Evolutionary conservation across 1,140 invertebrate species (phyloP).

Genomic region (Euschistus heros): DNA sequence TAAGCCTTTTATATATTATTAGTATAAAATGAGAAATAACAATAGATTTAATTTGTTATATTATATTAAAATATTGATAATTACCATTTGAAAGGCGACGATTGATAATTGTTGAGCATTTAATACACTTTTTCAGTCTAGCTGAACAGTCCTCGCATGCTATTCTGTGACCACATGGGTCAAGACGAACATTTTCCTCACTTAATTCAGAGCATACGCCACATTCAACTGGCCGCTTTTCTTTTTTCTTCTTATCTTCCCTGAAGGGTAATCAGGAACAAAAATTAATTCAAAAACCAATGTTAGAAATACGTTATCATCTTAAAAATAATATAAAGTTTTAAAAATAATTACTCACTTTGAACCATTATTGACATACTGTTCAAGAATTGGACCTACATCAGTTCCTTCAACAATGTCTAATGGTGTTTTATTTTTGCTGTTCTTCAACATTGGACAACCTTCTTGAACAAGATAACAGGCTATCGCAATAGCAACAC

Average conservation of each 20-base stretch:
- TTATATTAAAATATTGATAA: neutral
- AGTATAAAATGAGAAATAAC: no score
- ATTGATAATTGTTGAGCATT: conserved; percentile 51
- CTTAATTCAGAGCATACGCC: conserved; percentile 57
- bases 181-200: conserved; percentile 51
- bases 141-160: conserved; percentile 65
- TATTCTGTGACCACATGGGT: conserved; percentile 64
- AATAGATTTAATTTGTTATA: no score
- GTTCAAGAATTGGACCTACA: neutral
- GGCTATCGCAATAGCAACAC: conserved; percentile 50
- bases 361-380: neutral
- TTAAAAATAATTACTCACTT: conserved; percentile 6
- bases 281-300: neutral
- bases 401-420: conserved; percentile 38
- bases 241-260: conserved; percentile 14
- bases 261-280: neutral
- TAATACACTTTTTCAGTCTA: conserved; percentile 69
- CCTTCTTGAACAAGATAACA: conserved; percentile 59
- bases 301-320: neutral
- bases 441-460: conserved; percentile 50
- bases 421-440: conserved; percentile 54
- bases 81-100: conserved; percentile 37
- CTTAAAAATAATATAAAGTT: neutral
- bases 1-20: no score
- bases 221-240: conserved; percentile 45